Evolutionary conservation across 1,140 invertebrate species (phyloP), one percentile per base, ranked within the genome.

Genomic region (Dreissena polymorpha): DNA sequence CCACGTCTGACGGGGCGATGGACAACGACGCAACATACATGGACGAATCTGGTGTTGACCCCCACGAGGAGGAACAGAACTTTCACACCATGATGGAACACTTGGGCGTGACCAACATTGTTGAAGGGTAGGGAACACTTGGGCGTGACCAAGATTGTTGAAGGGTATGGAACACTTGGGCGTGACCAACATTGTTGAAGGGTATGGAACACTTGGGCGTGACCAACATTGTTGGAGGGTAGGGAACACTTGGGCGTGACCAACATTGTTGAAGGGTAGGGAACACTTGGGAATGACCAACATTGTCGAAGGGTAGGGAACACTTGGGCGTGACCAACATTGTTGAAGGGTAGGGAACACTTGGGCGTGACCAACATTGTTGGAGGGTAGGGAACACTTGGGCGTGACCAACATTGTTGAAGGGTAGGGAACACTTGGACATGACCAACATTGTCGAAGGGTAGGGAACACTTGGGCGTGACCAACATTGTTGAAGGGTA

Each of bases 181-280:
- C n/a, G n/a, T n/a, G n/a, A n/a, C n/a, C n/a, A n/a, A n/a, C n/a
- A n/a, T n/a, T n/a, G n/a, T n/a, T n/a, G n/a, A n/a, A n/a, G n/a
- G n/a, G n/a, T n/a, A n/a, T n/a, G n/a, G n/a, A n/a, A n/a, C n/a
- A n/a, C n/a, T n/a, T n/a, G n/a, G n/a, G n/a, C n/a, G n/a, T n/a
- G n/a, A n/a, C n/a, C n/a, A n/a, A n/a, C n/a, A n/a, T n/a, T n/a
- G n/a, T n/a, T n/a, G n/a, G n/a, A n/a, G n/a, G n/a, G n/a, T n/a
- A n/a, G n/a, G 82, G 83, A 89, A 16, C 87, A 91, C 25, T 80
- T 93, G 3, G 93, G 92, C 8, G 92, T 89, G 10, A 76, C 79
- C 29, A 86, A 85, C 60, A 77, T 93, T 8, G 91, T 93, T 84
- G 90, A 91, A 23, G 92, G 93, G 92, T 93, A 87, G 90, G n/a